Conservation (phyloP, 2,797 vertebrate species). For the Takifugu ocellatus region DNA sequence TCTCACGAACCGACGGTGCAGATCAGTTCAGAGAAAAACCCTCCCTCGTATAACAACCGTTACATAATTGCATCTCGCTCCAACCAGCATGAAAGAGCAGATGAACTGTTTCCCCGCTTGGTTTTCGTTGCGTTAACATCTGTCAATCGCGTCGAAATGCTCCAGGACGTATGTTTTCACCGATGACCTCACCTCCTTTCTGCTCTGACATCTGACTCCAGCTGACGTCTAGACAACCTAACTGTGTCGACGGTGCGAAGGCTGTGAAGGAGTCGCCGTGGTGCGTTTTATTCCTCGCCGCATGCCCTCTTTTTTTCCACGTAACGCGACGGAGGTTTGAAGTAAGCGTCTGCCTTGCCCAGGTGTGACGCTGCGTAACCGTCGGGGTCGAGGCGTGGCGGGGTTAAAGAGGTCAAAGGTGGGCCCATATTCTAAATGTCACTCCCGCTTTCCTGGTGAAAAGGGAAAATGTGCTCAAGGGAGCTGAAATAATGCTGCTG, state of each 20-base stretch:
- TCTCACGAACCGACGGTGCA: slow-evolving; percentile 35
- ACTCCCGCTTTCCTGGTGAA: slow-evolving; percentile 34
- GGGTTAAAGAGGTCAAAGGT: slow-evolving; percentile 50
- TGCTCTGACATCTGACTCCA: slow-evolving; percentile 54
- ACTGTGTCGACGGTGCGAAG: slow-evolving; percentile 26
- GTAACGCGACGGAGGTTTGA: neutral
- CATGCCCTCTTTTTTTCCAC: neutral
- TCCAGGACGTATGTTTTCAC: slow-evolving; percentile 31
- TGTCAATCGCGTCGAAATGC: slow-evolving; percentile 6
- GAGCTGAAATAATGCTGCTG: neutral
- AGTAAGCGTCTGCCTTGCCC: neutral
- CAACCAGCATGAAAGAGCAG: too few relatives aligned
- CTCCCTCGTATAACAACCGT: slow-evolving; percentile 26
- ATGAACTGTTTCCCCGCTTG: too few relatives aligned
- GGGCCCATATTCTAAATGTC: slow-evolving; percentile 33
- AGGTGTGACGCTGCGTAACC: neutral
- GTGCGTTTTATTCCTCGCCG: neutral
- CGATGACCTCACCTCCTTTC: slow-evolving; percentile 50
- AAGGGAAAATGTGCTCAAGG: slow-evolving; percentile 37
- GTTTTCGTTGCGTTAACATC: slow-evolving; percentile 1
- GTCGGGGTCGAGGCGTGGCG: slow-evolving; percentile 47
- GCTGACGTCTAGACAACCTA: slow-evolving; percentile 37
- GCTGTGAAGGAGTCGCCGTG: neutral
- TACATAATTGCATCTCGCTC: slow-evolving; percentile 17
- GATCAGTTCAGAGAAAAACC: slow-evolving; percentile 50